Base-by-base conservation (phyloP, 2,797 vertebrate species). In the Tachyglossus aculeatus region DNA sequence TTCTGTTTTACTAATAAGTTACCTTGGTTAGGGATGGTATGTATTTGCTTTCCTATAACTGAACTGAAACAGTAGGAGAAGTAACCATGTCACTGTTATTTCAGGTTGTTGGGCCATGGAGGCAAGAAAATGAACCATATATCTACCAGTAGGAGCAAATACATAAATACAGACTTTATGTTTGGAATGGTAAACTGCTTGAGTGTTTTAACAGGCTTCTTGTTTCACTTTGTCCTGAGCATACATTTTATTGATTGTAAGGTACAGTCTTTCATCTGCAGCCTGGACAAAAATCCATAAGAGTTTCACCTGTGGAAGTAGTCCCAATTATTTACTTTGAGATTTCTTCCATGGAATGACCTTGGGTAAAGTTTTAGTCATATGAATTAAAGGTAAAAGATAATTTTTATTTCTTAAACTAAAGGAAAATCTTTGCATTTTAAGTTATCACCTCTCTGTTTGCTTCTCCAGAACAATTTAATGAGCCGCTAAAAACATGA, bases 391-490 rank as follows among this genome's bases (percentile, higher is more conserved):
- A 58, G 50, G 55, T 10, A 47, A 52, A 22, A 67, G 54, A 58
- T 31, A 48, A 48, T 31, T 48, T 41, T 16, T 47, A 11, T 50
- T 31, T 41, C 27, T 50, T 37, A 13, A 34, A 53, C 33, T 3
- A 41, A 74, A 71, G 12, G 56, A 54, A 69, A 44, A 47, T n/a
- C 24, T 1, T n/a, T 34, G 32, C 67, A 59, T 10, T 57, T 21
- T 67, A 27, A 59, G 19, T 60, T 59, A 21, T 74, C 68, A 3
- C 44, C 66, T 59, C 22, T 63, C 47, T 55, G 5, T 59, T 71
- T 48, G 10, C 31, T 77, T 81, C 48, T 64, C 25, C 31, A 15
- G 63, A 75, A 48, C 57, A 63, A 24, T 32, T 39, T 51, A 55
- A 6, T 67, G 69, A 67, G 14, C 29, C 33, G 1, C 41, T 45